Conservation (phyloP, 2,113 vertebrate species). For the Phocoena sinus region DNA sequence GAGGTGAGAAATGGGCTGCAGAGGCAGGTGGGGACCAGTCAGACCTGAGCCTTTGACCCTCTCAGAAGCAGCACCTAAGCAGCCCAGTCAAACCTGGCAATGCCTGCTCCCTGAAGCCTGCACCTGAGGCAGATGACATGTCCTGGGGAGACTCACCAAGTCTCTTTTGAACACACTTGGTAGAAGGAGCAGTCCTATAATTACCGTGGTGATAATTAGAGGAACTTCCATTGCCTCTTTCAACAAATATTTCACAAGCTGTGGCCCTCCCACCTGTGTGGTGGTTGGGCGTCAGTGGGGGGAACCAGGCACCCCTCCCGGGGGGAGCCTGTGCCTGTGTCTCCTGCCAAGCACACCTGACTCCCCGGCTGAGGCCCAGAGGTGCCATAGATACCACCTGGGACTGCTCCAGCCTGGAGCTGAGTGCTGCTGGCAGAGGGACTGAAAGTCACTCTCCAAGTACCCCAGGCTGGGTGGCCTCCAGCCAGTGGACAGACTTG, state of each 20-base stretch:
- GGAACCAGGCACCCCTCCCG: background rate
- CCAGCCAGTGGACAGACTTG: background rate
- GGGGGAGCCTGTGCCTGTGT: background rate
- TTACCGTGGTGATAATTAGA: conserved; percentile 69
- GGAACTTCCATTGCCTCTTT: conserved; percentile 55
- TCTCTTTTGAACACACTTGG: conserved; percentile 48
- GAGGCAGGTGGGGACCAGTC: background rate
- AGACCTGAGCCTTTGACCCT: background rate
- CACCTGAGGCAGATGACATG: background rate
- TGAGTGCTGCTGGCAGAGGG: background rate
- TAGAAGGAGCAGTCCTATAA: conserved; percentile 58
- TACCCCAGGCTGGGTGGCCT: background rate
- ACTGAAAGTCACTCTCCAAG: background rate
- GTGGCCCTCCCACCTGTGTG: conserved; percentile 18
- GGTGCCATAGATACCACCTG: background rate
- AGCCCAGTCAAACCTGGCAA: background rate
- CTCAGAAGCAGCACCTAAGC: background rate
- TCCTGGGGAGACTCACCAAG: conserved; percentile 37
- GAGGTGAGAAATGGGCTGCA: background rate
- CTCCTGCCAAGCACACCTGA: conserved; percentile 40
- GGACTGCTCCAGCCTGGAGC: background rate
- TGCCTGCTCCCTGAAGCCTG: conserved; percentile 5
- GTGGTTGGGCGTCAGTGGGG: rapidly evolving
- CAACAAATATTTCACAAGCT: conserved; percentile 59
- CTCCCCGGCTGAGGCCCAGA: background rate